Percentiles rank a stretch among this genome's conserved stretches.
phyloP scores from a whole-genome alignment of 1,140 invertebrate genomes.

The Ceratitis capitata region DNA sequence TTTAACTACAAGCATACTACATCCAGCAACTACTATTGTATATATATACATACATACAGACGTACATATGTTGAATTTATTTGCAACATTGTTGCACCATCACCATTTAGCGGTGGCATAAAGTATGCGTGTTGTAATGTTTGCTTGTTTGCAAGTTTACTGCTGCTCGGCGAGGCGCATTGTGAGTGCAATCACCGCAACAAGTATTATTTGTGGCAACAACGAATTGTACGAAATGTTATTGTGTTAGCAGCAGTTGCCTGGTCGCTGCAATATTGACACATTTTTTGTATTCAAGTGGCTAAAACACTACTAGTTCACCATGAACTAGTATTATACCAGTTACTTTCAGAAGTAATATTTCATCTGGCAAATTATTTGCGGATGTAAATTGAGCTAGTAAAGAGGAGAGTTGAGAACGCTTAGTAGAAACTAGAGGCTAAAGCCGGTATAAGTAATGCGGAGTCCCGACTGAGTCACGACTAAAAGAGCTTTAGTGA shows the following conservation, averaged over 20 bases:
- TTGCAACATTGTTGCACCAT: background rate
- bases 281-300: no score
- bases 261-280: background rate
- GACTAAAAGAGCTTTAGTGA: no score
- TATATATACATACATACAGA: background rate
- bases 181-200: background rate
- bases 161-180: constrained; percentile 15
- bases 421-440: no score
- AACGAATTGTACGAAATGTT: background rate
- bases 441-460: no score
- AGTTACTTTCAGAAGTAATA: no score
- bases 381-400: no score
- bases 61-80: background rate
- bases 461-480: no score
- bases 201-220: background rate
- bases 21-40: background rate
- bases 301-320: no score
- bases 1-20: background rate
- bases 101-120: constrained; percentile 50
- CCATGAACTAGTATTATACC: no score
- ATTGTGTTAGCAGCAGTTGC: background rate
- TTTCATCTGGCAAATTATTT: no score
- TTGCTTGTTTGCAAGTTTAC: constrained; percentile 36
- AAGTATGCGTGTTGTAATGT: constrained; percentile 58
- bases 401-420: no score